Evolutionary conservation across 1,140 invertebrate species (phyloP).

Genomic region (Bombus terrestris): DNA sequence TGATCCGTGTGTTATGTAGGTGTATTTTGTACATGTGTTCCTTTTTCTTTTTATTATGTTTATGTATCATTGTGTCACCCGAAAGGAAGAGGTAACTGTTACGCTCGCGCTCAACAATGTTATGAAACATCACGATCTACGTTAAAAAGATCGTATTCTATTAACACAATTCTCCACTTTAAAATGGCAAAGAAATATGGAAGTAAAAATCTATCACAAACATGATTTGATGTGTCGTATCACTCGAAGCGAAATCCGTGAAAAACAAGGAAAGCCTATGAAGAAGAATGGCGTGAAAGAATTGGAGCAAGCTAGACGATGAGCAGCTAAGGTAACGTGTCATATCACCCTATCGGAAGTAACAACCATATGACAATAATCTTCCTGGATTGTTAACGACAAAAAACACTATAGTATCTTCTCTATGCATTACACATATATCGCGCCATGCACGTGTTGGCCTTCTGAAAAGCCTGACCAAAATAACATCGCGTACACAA

Average conservation of each 20-base stretch:
- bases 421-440: background rate
- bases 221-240: background rate
- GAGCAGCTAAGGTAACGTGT: conserved; percentile 20
- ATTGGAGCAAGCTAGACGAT: background rate
- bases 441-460: conserved; percentile 28
- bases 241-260: background rate
- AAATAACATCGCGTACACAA: conserved; percentile 38
- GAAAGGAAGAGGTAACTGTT: conserved; percentile 47
- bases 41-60: background rate
- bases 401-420: background rate
- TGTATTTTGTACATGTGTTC: conserved; percentile 10
- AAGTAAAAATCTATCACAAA: conserved; percentile 19
- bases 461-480: conserved; percentile 31
- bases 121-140: background rate
- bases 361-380: background rate
- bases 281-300: background rate
- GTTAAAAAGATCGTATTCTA: background rate
- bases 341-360: background rate
- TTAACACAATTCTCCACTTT: background rate
- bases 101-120: conserved; percentile 32
- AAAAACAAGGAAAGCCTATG: background rate
- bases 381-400: background rate
- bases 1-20: background rate
- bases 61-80: conserved; percentile 22
- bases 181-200: background rate